Conservation (phyloP, 2,113 vertebrate species). For the Xiphophorus couchianus region DNA sequence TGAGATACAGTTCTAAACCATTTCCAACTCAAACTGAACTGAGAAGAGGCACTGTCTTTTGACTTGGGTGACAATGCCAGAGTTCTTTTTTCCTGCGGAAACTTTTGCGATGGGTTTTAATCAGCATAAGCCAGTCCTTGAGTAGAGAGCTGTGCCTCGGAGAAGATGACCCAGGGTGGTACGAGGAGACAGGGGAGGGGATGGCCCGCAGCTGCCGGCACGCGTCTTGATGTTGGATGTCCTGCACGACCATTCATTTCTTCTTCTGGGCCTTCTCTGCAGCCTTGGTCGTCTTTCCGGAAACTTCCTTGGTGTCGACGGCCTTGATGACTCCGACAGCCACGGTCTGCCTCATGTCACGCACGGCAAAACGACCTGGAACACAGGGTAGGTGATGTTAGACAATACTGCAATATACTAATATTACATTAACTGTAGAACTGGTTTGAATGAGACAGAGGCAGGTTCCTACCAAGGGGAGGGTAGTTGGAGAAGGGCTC, state of each 20-base stretch:
- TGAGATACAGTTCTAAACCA: slow-evolving; percentile 76
- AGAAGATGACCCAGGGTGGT: slow-evolving; percentile 68
- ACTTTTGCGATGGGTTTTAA: slow-evolving; percentile 86
- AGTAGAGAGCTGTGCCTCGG: slow-evolving; percentile 79
- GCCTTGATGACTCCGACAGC: slow-evolving; percentile 85
- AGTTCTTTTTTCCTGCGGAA: slow-evolving; percentile 85
- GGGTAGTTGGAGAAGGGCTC: slow-evolving; percentile 81
- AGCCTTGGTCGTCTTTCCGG: slow-evolving; percentile 82
- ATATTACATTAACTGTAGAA: too few relatives aligned
- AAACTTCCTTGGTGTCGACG: slow-evolving; percentile 72
- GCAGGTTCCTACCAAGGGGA: slow-evolving; percentile 75
- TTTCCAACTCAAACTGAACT: slow-evolving; percentile 80
- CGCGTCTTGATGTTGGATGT: slow-evolving; percentile 49
- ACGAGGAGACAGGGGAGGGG: slow-evolving; percentile 25
- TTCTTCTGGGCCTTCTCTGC: slow-evolving; percentile 79
- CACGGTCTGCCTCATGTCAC: slow-evolving; percentile 87
- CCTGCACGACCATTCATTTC: slow-evolving; percentile 77
- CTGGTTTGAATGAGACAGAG: too few relatives aligned
- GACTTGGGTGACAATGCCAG: slow-evolving; percentile 72
- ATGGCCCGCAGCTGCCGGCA: slow-evolving; percentile 64
- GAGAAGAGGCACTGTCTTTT: slow-evolving; percentile 70
- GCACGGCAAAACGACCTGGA: slow-evolving; percentile 83
- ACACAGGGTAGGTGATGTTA: background rate
- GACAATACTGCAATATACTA: too few relatives aligned
- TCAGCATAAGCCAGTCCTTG: slow-evolving; percentile 88